These are phyloP conservation scores for Drosophila bipectinata DNA, from an alignment of 1,140 invertebrate genomes.

Conservation along the genomic window DNA sequence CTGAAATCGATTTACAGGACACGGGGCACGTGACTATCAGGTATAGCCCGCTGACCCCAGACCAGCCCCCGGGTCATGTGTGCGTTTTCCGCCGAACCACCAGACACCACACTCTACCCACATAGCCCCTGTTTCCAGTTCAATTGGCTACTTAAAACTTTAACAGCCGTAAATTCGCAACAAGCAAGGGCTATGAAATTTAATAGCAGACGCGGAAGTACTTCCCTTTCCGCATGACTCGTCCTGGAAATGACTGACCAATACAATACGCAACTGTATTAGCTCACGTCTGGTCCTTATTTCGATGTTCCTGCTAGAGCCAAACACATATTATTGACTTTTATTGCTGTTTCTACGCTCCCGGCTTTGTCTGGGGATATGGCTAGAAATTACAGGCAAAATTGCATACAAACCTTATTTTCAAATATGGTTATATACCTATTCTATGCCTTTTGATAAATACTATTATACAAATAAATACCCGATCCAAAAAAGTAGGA, in stretches of 20 bases:
- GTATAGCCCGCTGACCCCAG: conserved; percentile 19
- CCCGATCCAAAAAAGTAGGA: too few relatives aligned
- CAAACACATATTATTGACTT: conserved; percentile 77
- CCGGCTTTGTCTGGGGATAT: conserved; percentile 1
- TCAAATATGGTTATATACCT: background rate
- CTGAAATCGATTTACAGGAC: conserved; percentile 48
- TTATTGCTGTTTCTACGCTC: conserved; percentile 51
- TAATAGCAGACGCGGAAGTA: conserved; percentile 60
- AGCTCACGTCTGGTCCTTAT: conserved; percentile 53
- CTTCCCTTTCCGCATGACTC: background rate
- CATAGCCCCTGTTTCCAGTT: conserved; percentile 20
- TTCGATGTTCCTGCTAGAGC: conserved; percentile 24
- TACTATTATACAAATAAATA: too few relatives aligned
- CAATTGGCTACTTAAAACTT: conserved; percentile 74
- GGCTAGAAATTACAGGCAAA: conserved; percentile 2
- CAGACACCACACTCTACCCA: conserved; percentile 1
- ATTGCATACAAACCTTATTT: background rate
- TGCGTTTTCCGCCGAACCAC: background rate
- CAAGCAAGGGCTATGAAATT: conserved; percentile 78
- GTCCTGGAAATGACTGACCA: conserved; percentile 32
- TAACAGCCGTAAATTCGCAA: conserved; percentile 70
- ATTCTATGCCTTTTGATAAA: too few relatives aligned
- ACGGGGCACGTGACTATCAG: conserved; percentile 45
- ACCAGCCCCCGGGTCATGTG: conserved; percentile 3
- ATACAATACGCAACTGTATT: conserved; percentile 73